These are phyloP conservation scores for Phthorimaea operculella DNA, from an alignment of 1,140 invertebrate genomes.

Conservation along the genomic window DNA sequence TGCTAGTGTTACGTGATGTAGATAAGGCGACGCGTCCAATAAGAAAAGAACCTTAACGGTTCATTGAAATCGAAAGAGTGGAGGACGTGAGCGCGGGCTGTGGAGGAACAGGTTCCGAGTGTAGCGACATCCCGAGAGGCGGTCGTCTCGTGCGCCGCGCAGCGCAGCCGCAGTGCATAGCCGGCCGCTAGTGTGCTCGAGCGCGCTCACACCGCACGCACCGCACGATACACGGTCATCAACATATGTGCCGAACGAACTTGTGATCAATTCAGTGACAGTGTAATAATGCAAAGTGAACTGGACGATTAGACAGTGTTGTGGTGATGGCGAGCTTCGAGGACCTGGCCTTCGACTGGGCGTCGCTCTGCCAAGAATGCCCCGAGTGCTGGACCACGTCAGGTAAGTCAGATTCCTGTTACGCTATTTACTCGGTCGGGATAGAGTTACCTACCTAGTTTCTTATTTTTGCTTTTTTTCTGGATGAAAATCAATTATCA, in stretches of 20 bases:
- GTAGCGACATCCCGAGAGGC: slow-evolving; percentile 39
- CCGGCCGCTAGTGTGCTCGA: slow-evolving; percentile 46
- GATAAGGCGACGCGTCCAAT: slow-evolving; percentile 43
- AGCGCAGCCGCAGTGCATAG: slow-evolving; percentile 41
- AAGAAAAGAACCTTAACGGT: slow-evolving; percentile 60
- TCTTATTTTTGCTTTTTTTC: no score
- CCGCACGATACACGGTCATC: background rate
- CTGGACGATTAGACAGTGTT: slow-evolving; percentile 28
- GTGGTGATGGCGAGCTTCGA: slow-evolving; percentile 63
- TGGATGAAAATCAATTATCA: no score
- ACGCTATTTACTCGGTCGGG: no score
- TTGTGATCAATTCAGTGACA: background rate
- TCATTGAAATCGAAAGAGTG: slow-evolving; percentile 63
- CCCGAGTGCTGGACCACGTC: slow-evolving; percentile 68
- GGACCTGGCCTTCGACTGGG: slow-evolving; percentile 69
- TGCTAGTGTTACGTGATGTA: slow-evolving; percentile 43
- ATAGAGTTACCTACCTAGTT: no score
- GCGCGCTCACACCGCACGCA: slow-evolving; percentile 32
- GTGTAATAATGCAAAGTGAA: slow-evolving; percentile 23
- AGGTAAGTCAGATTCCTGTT: slow-evolving; percentile 47
- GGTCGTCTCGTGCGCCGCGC: slow-evolving; percentile 12
- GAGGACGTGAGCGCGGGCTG: slow-evolving; percentile 37
- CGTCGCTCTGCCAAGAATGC: slow-evolving; percentile 68
- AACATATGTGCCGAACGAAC: background rate
- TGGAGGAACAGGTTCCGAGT: slow-evolving; percentile 51